These are phyloP conservation scores for Hoplias malabaricus DNA, from an alignment of 2,113 vertebrate genomes.

Conservation along the genomic window DNA sequence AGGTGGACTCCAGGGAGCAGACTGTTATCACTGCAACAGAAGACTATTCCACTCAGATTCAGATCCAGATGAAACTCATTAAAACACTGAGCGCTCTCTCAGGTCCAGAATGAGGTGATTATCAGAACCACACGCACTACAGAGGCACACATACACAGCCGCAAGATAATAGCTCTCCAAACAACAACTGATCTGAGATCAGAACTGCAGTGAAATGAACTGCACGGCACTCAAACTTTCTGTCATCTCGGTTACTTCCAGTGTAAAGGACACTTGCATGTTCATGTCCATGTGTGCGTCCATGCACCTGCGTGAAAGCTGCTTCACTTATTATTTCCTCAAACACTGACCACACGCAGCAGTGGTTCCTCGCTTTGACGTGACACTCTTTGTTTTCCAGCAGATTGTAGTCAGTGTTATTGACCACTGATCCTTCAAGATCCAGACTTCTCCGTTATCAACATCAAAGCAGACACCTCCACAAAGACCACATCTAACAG, in stretches of 20 bases:
- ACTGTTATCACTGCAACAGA: slow-evolving; percentile 26
- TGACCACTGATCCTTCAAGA: slow-evolving; percentile 4
- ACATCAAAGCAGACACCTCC: not conserved
- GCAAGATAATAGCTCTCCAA: no score
- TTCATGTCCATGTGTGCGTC: no score
- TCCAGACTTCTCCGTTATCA: not conserved
- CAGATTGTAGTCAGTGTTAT: slow-evolving; percentile 22
- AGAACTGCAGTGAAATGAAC: no score
- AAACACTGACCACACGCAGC: not conserved
- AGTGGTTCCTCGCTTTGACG: no score
- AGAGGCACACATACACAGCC: no score
- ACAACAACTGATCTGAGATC: no score
- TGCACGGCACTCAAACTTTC: no score
- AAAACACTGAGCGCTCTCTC: slow-evolving; percentile 1
- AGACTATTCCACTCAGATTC: slow-evolving; percentile 5
- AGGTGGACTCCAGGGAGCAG: not conserved
- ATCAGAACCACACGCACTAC: slow-evolving; percentile 32
- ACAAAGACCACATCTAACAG: no score
- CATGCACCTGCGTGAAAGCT: no score
- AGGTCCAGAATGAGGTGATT: slow-evolving; percentile 33
- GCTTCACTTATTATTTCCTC: no score
- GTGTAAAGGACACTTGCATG: no score
- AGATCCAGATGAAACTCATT: not conserved
- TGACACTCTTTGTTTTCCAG: slow-evolving; percentile 7
- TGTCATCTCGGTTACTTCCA: no score